A percentile compares a stretch with the other conserved stretches of the same genome.
Evolutionary conservation across 53 echinoderm and acorn worm species (phyloP).

Genomic region (Arbacia lixula): DNA sequence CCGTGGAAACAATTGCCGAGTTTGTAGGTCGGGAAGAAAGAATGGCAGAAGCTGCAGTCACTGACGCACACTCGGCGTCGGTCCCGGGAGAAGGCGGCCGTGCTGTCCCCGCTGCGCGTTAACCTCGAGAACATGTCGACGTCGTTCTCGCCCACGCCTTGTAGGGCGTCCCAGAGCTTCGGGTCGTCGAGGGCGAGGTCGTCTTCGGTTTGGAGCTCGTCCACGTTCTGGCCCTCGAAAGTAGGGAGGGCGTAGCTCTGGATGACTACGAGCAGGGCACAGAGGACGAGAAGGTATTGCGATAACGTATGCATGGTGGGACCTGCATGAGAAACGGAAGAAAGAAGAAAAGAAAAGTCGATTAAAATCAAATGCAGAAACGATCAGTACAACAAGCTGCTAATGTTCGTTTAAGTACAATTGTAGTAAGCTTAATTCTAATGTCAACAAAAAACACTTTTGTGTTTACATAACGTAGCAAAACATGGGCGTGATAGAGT

Average conservation of each 20-base stretch:
- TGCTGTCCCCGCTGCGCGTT: constrained; percentile 8
- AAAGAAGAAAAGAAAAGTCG: not conserved
- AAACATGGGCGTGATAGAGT: too few species aligned
- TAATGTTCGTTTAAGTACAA: too few species aligned
- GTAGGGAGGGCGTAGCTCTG: constrained; percentile 42
- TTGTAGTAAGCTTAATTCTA: too few species aligned
- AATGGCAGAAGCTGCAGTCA: constrained; percentile 54
- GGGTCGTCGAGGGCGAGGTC: not conserved
- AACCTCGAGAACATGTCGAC: constrained; percentile 5
- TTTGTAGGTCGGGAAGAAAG: constrained; percentile 54
- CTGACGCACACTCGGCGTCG: constrained; percentile 54
- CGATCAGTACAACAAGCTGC: not conserved
- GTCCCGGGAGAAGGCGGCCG: constrained; percentile 21
- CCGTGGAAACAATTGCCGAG: constrained; percentile 53
- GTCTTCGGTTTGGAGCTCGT: constrained; percentile 16
- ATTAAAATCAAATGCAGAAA: not conserved
- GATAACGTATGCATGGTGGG: constrained; percentile 35
- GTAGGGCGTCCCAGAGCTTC: constrained; percentile 16
- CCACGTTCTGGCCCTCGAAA: constrained; percentile 27
- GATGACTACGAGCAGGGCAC: constrained; percentile 16
- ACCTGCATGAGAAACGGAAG: not conserved
- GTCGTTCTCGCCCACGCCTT: not conserved
- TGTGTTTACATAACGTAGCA: too few species aligned
- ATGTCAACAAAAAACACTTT: too few species aligned
- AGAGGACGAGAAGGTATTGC: constrained; percentile 33